A percentile compares a stretch with the other conserved stretches of the same genome.
Evolutionary conservation across 2,113 vertebrate genomes (phyloP).

Genomic region (Triplophysa rosa): DNA sequence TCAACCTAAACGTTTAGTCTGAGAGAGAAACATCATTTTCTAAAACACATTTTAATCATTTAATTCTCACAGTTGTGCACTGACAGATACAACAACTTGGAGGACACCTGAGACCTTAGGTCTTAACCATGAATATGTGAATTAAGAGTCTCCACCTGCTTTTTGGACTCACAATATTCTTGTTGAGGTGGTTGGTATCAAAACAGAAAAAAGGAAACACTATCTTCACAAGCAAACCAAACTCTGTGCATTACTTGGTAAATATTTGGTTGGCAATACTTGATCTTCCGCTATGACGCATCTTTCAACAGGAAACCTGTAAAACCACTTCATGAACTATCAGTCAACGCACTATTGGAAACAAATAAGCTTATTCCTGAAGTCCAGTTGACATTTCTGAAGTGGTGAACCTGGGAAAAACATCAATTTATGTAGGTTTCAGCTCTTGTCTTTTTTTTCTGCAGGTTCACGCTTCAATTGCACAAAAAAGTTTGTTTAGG

Average conservation of each 20-base stretch:
- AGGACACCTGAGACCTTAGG: neutral
- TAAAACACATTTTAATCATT: too few relatives aligned
- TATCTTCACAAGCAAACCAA: neutral
- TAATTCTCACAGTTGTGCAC: neutral
- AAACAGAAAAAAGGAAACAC: conserved; percentile 15
- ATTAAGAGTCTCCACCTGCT: conserved; percentile 20
- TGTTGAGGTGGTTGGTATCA: conserved; percentile 1
- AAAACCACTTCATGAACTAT: conserved; percentile 11
- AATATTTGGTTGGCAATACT: conserved; percentile 25
- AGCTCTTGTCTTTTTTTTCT: neutral
- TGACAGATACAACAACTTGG: neutral
- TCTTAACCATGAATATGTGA: conserved; percentile 10
- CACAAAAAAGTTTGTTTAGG: too few relatives aligned
- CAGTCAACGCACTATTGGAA: neutral
- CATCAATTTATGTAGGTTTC: neutral
- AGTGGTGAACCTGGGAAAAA: neutral
- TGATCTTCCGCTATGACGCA: neutral
- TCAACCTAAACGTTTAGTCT: too few relatives aligned
- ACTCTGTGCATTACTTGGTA: conserved; percentile 9
- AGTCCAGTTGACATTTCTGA: neutral
- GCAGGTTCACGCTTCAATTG: too few relatives aligned
- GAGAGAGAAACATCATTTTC: too few relatives aligned
- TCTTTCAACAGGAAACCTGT: conserved; percentile 26
- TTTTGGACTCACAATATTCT: neutral
- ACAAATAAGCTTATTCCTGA: neutral